Percentiles rank a stretch among this genome's conserved stretches.
These are phyloP conservation scores for Rhegmatorhina hoffmannsi DNA, from an alignment of 2,113 vertebrate genomes.

Conservation along the genomic window DNA sequence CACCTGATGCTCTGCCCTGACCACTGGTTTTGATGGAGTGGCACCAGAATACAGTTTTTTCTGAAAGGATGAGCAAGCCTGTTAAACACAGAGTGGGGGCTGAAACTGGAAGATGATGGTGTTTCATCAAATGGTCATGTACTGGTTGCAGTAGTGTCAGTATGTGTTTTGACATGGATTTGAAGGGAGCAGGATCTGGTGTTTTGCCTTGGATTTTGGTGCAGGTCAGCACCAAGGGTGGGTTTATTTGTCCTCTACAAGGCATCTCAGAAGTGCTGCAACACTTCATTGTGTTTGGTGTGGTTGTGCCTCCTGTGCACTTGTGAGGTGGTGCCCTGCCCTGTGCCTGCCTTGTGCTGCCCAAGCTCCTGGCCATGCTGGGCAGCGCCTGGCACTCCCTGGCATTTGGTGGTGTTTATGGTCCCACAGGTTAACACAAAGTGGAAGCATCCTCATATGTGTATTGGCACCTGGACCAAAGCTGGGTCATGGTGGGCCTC, in stretches of 20 bases:
- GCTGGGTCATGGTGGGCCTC: background rate
- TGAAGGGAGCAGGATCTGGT: background rate
- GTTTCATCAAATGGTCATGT: too few relatives aligned
- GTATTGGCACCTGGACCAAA: background rate
- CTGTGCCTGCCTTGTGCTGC: background rate
- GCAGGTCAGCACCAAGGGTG: background rate
- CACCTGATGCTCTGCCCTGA: background rate
- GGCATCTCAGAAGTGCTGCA: background rate
- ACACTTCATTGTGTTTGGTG: background rate
- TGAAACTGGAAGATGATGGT: background rate
- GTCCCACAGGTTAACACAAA: background rate
- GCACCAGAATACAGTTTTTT: background rate
- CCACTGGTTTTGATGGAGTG: background rate
- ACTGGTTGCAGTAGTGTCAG: background rate
- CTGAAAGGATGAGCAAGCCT: background rate
- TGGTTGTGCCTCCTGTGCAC: background rate
- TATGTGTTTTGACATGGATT: background rate
- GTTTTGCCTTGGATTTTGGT: background rate
- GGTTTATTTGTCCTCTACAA: background rate
- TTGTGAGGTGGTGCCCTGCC: background rate
- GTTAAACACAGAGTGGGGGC: background rate
- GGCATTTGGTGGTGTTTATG: background rate
- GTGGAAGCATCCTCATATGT: background rate
- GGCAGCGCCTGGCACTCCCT: background rate
- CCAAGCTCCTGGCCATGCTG: background rate